Conservation (phyloP, 2,113 vertebrate species). For the Anguilla rostrata region DNA sequence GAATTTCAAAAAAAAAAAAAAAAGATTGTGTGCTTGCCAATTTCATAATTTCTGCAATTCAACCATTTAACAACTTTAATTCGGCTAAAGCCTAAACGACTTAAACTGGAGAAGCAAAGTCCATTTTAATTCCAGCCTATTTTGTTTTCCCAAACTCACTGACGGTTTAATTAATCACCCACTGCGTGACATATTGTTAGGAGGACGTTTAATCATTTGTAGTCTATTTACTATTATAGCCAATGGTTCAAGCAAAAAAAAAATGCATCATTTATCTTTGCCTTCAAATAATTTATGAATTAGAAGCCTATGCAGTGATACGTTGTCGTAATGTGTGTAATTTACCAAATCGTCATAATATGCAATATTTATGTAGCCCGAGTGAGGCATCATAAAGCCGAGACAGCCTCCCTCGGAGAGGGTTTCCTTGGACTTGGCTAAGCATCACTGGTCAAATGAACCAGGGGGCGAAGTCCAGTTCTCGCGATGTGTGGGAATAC, state of each 20-base stretch:
- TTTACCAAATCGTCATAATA: constrained; percentile 19
- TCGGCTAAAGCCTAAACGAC: background rate
- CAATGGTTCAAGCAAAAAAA: background rate
- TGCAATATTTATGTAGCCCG: background rate
- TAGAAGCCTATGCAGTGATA: background rate
- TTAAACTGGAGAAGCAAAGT: background rate
- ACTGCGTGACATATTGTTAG: background rate
- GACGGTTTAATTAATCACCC: constrained; percentile 7
- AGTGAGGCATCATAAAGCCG: background rate
- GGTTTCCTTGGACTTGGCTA: constrained; percentile 5
- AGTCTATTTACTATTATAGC: background rate
- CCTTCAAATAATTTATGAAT: background rate
- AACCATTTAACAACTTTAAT: background rate
- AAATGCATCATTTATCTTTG: background rate
- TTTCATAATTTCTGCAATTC: constrained; percentile 6
- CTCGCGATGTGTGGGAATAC: constrained; percentile 63
- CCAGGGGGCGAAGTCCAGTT: constrained; percentile 39
- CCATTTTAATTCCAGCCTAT: background rate
- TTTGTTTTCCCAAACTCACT: background rate
- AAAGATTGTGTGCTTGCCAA: background rate
- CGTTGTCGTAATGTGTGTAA: background rate
- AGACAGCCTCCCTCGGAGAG: background rate
- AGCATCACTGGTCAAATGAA: constrained; percentile 25
- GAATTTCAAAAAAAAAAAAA: background rate
- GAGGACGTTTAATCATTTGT: background rate